Conservation (phyloP, 2,113 vertebrate genomes). For the Nycticryphes semicollaris region DNA sequence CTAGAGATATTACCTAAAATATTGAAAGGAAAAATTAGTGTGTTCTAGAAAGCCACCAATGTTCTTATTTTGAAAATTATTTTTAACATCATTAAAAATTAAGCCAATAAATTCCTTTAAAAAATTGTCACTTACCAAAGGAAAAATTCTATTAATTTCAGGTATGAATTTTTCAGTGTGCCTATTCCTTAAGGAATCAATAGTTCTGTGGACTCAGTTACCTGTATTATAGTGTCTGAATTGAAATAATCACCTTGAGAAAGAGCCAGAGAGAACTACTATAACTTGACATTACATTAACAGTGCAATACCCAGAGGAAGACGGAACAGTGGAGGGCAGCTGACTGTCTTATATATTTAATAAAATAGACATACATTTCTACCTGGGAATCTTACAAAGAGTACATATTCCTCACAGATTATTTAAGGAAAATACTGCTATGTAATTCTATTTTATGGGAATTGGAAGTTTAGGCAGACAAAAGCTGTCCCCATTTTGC, state of each 20-base stretch:
- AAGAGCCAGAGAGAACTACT: background rate
- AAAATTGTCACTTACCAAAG: background rate
- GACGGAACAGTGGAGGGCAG: background rate
- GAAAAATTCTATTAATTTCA: background rate
- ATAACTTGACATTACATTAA: background rate
- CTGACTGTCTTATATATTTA: background rate
- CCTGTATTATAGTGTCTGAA: background rate
- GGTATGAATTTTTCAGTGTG: background rate
- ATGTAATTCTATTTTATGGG: background rate
- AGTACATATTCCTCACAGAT: background rate
- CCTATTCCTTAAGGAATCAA: background rate
- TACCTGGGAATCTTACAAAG: background rate
- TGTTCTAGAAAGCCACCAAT: fast-evolving
- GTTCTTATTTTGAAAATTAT: background rate
- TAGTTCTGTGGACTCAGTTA: background rate
- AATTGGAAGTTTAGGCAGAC: background rate
- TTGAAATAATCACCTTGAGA: background rate
- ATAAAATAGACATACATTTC: background rate
- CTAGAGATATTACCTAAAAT: background rate
- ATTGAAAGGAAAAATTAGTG: background rate
- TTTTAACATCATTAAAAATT: background rate
- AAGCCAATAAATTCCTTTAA: background rate
- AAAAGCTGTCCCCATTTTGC: background rate
- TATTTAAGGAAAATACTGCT: background rate
- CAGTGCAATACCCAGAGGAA: background rate